phyloP scores from a whole-genome alignment of 2,113 vertebrate species.

The Megalops atlanticus region DNA sequence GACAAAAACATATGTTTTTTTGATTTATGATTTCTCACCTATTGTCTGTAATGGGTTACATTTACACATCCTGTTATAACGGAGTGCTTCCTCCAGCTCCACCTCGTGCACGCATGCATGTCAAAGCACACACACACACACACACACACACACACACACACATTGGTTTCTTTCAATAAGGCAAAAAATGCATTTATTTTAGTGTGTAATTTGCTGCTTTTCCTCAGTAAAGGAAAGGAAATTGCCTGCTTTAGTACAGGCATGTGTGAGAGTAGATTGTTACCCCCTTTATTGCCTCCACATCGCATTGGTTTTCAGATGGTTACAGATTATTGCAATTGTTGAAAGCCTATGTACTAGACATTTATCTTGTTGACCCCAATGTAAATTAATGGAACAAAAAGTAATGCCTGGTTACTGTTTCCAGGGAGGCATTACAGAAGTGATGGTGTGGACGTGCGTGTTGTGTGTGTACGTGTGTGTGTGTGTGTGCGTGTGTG shows the following conservation, averaged over 20 bases:
- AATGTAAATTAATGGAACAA: constrained; percentile 31
- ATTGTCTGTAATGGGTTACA: background rate
- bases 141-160: background rate
- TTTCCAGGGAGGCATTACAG: constrained; percentile 4
- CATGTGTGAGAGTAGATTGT: background rate
- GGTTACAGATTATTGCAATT: constrained; percentile 20
- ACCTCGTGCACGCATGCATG: background rate
- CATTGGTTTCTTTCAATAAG: background rate
- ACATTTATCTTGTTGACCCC: constrained; percentile 35
- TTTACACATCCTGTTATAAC: background rate
- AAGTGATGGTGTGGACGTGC: background rate
- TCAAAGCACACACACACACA: background rate
- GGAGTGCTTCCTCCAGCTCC: background rate
- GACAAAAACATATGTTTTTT: background rate
- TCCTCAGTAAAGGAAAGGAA: background rate
- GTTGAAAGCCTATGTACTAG: constrained; percentile 18
- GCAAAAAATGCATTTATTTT: background rate
- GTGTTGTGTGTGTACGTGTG: background rate
- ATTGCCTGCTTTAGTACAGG: background rate
- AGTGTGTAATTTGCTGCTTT: background rate
- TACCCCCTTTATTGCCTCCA: constrained; percentile 10
- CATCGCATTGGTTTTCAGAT: constrained; percentile 20
- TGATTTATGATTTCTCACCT: background rate
- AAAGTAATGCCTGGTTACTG: constrained; percentile 26
- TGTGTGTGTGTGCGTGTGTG: constrained; percentile 19